Conservation (phyloP, 1,140 invertebrate species). For the Meteorus sp. region DNA sequence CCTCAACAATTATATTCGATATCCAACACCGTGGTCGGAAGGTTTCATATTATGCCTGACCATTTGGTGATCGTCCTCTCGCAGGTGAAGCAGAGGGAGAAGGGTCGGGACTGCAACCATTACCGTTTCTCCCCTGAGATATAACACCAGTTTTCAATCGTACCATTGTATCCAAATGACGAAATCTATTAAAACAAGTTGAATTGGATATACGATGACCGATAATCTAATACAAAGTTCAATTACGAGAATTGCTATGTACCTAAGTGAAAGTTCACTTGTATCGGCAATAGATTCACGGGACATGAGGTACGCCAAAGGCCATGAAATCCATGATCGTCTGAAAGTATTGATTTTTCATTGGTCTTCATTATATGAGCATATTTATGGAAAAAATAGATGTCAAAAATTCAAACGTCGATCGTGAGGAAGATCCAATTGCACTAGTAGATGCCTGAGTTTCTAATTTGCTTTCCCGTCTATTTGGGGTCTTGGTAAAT, state of each 20-base stretch:
- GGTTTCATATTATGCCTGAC: slow-evolving; percentile 48
- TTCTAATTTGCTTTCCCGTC: slow-evolving; percentile 49
- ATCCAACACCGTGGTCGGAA: no score
- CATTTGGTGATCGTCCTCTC: slow-evolving; percentile 50
- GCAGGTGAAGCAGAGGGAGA: slow-evolving; percentile 68
- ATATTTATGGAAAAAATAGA: not conserved
- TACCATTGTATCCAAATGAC: slow-evolving; percentile 79
- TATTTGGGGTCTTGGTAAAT: slow-evolving; percentile 56
- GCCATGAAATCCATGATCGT: slow-evolving; percentile 87
- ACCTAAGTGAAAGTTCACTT: slow-evolving; percentile 81
- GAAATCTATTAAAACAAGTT: slow-evolving; percentile 64
- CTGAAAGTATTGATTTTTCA: slow-evolving; percentile 44
- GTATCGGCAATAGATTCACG: slow-evolving; percentile 66
- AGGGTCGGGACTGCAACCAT: slow-evolving; percentile 55
- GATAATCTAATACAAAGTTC: no score
- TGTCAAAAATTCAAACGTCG: slow-evolving; percentile 34
- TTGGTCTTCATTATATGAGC: not conserved
- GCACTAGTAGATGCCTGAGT: slow-evolving; percentile 51
- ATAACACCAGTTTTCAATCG: slow-evolving; percentile 64
- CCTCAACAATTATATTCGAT: not conserved
- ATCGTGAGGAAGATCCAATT: slow-evolving; percentile 36
- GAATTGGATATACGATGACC: no score
- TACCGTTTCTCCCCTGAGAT: slow-evolving; percentile 54
- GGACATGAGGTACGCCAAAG: slow-evolving; percentile 81
- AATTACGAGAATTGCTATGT: no score